phyloP scores from a whole-genome alignment of 2,888 invertebrate species.

The Panorpa germanica region DNA sequence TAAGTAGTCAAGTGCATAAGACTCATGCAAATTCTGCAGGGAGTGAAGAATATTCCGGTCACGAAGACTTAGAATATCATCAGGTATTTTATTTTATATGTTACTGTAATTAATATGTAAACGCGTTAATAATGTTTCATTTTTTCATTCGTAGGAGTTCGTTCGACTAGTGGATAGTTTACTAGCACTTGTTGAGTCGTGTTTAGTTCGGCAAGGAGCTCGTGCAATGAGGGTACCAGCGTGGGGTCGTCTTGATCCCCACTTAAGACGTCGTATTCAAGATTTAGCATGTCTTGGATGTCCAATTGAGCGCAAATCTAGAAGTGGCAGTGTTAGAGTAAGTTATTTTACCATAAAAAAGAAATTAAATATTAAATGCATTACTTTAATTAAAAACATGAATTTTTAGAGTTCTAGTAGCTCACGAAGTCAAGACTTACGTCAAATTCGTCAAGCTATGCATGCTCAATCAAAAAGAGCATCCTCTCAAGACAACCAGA shows the following conservation, averaged over 20 bases:
- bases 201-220: constrained; percentile 48
- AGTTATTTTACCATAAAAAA: constrained; percentile 14
- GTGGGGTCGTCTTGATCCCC: constrained; percentile 43
- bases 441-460: constrained; percentile 24
- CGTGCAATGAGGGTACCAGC: constrained; percentile 40
- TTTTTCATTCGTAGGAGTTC: too few species aligned
- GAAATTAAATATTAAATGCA: constrained; percentile 16
- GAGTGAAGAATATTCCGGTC: constrained; percentile 21
- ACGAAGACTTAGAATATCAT: too few species aligned
- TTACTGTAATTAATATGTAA: too few species aligned
- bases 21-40: constrained; percentile 8
- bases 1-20: too few species aligned
- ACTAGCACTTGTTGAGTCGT: constrained; percentile 46
- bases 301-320: constrained; percentile 20
- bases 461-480: constrained; percentile 24
- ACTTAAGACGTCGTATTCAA: constrained; percentile 40
- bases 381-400: neutral
- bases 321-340: constrained; percentile 11
- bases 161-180: constrained; percentile 39
- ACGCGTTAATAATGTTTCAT: too few species aligned
- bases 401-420: constrained; percentile 9
- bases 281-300: constrained; percentile 34
- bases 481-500: constrained; percentile 19
- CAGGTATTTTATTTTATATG: too few species aligned
- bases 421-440: constrained; percentile 24